These are phyloP conservation scores for Hippopotamus amphibius DNA, from an alignment of 2,113 vertebrate species.

Conservation along the genomic window DNA sequence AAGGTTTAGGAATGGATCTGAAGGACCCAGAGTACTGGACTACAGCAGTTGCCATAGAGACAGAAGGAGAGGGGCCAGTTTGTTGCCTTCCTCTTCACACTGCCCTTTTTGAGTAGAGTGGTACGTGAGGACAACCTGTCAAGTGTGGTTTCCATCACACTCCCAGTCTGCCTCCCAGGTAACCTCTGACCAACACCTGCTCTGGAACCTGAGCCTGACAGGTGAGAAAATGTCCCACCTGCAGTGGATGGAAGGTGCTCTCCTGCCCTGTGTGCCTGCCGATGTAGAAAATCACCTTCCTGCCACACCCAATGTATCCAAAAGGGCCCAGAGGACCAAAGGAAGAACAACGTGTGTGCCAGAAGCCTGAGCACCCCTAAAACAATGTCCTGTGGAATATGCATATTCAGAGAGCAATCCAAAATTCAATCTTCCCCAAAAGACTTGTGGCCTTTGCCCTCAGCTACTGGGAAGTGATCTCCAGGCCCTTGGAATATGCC, in stretches of 20 bases:
- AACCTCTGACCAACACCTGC: too few species aligned
- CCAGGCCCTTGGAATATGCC: neutral
- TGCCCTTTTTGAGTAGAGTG: neutral
- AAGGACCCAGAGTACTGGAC: neutral
- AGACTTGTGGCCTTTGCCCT: neutral
- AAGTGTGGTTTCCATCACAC: neutral
- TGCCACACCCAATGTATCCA: too few species aligned
- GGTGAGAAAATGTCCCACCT: neutral
- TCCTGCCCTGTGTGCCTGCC: too few species aligned
- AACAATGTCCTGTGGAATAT: neutral
- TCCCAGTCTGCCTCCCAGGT: neutral
- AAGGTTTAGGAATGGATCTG: neutral
- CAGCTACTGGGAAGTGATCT: neutral
- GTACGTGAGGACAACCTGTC: neutral
- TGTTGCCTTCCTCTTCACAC: neutral
- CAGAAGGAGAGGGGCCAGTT: neutral
- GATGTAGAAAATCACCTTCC: neutral
- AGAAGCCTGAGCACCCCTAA: neutral
- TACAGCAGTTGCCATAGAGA: neutral
- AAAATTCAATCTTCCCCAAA: neutral
- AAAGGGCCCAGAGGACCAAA: neutral
- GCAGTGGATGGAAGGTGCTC: neutral
- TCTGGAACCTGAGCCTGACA: neutral
- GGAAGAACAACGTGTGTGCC: neutral
- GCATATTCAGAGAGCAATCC: neutral